Base-by-base conservation (phyloP, 2,113 vertebrate species). In the Suricata suricatta region DNA sequence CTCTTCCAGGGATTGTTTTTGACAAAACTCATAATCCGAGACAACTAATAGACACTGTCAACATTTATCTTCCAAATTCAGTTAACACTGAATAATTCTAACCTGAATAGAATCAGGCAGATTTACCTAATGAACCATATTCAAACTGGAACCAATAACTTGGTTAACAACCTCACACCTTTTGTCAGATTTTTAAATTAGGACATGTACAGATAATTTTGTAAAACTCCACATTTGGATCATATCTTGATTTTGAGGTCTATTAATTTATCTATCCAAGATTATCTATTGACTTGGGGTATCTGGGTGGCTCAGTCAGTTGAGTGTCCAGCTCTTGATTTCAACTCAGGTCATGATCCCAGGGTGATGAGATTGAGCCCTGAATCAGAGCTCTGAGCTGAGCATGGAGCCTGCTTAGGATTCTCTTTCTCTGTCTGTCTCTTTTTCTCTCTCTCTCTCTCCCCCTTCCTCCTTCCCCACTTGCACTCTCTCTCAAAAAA, bases 1-100 rank as follows among this genome's bases (percentile, higher is more conserved):
- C 17, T 50, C 52, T 52, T 93, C 25, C 80, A 12, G 85, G 35
- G 13, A 60, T 92, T 84, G 17, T 80, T 90, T 95, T 96, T 72
- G 15, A 66, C 44, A 96, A 54, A 93, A 81, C 60, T 95, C 33
- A 69, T 35, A 90, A 88, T 82, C 54, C 23, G 57, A 82, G 54
- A 50, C 71, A 80, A 80, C 71, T 72, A 84, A n/a, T 66, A 71
- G 25, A 79, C 31, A 79, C 81, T 54, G 44, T 95, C 57, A 90
- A 50, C 79, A 66, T 79, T 90, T 71, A 50, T 96, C 31, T 35
- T 91, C 41, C 8, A 91, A 66, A 96, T 83, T 90, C 41, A 88
- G 13, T 90, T 81, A 74, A 54, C 33, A 27, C 9, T 60, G 2
- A 85, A 33, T 95, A 19, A 25, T 85, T 85, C 60, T 79, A 68